These are phyloP conservation scores for Chrysolina oricalcia DNA, from an alignment of 2,888 invertebrate genomes.

Conservation along the genomic window DNA sequence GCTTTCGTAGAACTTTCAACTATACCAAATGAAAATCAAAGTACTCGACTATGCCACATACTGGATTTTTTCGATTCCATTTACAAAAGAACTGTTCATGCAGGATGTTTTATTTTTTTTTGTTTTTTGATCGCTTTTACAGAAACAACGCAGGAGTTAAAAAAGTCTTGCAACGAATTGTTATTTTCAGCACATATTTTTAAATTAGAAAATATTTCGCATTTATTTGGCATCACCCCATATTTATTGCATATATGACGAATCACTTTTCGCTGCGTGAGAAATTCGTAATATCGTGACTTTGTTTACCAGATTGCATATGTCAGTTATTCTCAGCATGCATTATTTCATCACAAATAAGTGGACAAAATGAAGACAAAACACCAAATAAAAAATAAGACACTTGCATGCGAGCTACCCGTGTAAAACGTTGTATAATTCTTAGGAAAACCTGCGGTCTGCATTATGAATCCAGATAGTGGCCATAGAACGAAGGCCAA, in stretches of 20 bases:
- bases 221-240: too few species aligned
- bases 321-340: constrained; percentile 28
- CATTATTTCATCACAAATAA: constrained; percentile 40
- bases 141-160: too few species aligned
- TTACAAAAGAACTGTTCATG: too few species aligned
- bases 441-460: constrained; percentile 39
- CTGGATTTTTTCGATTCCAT: too few species aligned
- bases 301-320: constrained; percentile 1
- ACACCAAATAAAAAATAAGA: constrained; percentile 40
- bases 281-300: not conserved
- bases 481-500: constrained; percentile 31
- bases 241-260: not conserved
- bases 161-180: too few species aligned
- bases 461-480: constrained; percentile 44
- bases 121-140: too few species aligned
- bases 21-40: too few species aligned
- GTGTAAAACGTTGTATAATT: constrained; percentile 45
- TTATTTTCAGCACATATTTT: too few species aligned
- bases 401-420: constrained; percentile 41
- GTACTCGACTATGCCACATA: too few species aligned
- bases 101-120: too few species aligned
- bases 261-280: not conserved
- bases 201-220: too few species aligned
- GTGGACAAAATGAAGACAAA: constrained; percentile 47
- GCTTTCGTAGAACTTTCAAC: too few species aligned